Evolutionary conservation across 1,140 invertebrate genomes (phyloP), one percentile per base, ranked within the genome.

Genomic region (Sitodiplosis mosellana): DNA sequence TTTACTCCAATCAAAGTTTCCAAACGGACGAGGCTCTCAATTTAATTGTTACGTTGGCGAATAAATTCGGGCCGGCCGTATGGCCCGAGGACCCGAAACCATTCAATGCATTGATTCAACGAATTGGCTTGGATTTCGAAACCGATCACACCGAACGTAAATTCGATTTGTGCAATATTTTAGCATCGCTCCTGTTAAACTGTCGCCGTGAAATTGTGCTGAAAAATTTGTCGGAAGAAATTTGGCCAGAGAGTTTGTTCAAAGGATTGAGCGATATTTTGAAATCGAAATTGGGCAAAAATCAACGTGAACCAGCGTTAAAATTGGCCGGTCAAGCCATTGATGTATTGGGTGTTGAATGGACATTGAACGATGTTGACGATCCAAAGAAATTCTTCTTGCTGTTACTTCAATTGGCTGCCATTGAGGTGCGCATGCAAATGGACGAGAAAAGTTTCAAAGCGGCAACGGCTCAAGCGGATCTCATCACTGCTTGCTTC

Each of bases 341-440:
- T 41, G 83, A 89, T 53, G 59, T 83, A 2, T 66, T 91, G n/a
- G 87, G 88, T 8, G 75, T 84, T 10, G 84, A 88, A 52, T 90
- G 84, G 84, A 70, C 79, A 27, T 66, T 88, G 41, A 73, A 71
- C 51, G 80, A 85, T 65, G 80, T 83, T 53, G 80, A 82, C 42
- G 82, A 79, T 53, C 77, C 78, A 48, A 84, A 81, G 64, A 76
- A 81, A 56, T 83, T 91, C 54, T 83, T 92, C 54, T 66, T 92
- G 1, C 64, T 92, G 37, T 63, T 92, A 2, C 75, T 91, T 47
- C 87, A 93, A 62, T 63, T 95, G 17, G 78, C 81, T 52, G 85
- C 86, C 45, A 87, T 95, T 59, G 90, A 94, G 72, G 78, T 92
- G 2, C 74, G 87, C 55, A 92, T 95, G 86, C 82, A 87, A 55